These are phyloP conservation scores for Pimephales promelas DNA, from an alignment of 2,113 vertebrate genomes.

Conservation along the genomic window DNA sequence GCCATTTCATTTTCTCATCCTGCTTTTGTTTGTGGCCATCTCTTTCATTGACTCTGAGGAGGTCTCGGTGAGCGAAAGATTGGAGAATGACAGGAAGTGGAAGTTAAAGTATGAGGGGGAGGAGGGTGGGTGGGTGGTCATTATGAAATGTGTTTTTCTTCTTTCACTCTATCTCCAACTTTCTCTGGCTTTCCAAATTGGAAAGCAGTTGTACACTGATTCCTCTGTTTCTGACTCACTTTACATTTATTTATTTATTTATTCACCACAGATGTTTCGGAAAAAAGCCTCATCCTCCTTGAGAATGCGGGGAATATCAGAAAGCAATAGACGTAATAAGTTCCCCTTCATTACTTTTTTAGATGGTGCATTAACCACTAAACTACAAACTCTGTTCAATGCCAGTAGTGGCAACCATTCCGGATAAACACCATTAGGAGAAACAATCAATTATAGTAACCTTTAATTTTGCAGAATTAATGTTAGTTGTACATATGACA, in stretches of 20 bases:
- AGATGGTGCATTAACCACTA: slow-evolving; percentile 52
- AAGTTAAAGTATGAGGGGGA: slow-evolving; percentile 57
- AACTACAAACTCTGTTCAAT: slow-evolving; percentile 54
- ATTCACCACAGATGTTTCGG: slow-evolving; percentile 79
- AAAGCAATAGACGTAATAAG: slow-evolving; percentile 76
- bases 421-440: neutral
- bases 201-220: slow-evolving; percentile 47
- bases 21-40: slow-evolving; percentile 44
- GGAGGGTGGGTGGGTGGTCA: neutral
- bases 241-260: slow-evolving; percentile 55
- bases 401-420: slow-evolving; percentile 66
- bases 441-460: neutral
- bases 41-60: slow-evolving; percentile 42
- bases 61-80: slow-evolving; percentile 54
- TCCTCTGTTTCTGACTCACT: slow-evolving; percentile 56
- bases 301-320: slow-evolving; percentile 80
- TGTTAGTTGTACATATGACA: slow-evolving; percentile 18
- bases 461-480: neutral
- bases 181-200: slow-evolving; percentile 37
- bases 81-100: slow-evolving; percentile 58
- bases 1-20: slow-evolving; percentile 34
- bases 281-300: slow-evolving; percentile 81
- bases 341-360: slow-evolving; percentile 63
- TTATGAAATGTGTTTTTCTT: slow-evolving; percentile 46
- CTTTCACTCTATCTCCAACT: slow-evolving; percentile 33